These are phyloP conservation scores for Hydrotaea diabolus DNA, from an alignment of 2,888 invertebrate species.

Conservation along the genomic window DNA sequence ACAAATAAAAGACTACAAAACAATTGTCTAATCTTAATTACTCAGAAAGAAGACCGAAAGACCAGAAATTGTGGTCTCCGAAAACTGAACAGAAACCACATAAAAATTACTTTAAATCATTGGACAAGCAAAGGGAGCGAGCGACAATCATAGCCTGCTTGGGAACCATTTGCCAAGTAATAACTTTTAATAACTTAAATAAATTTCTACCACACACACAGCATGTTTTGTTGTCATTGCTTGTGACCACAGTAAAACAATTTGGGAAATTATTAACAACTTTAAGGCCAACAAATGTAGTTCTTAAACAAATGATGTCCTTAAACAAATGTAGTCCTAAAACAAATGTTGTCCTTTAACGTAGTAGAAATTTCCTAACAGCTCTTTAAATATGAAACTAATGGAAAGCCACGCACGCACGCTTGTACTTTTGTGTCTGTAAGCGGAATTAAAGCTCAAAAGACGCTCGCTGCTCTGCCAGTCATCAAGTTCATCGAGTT, in stretches of 20 bases:
- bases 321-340: not conserved
- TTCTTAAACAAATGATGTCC: not conserved
- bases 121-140: not conserved
- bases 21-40: conserved; percentile 62
- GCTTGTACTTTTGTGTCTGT: conserved; percentile 3
- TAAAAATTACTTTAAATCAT: conserved; percentile 10
- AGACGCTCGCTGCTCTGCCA: not conserved
- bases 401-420: not conserved
- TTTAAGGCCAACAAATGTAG: conserved; percentile 15
- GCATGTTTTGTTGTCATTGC: not conserved
- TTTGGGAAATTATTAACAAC: conserved; percentile 25
- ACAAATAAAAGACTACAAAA: conserved; percentile 1
- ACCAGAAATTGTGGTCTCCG: not conserved
- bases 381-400: not conserved
- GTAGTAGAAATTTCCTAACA: not conserved
- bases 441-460: conserved; percentile 41
- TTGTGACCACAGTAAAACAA: conserved; percentile 21
- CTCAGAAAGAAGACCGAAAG: conserved; percentile 36
- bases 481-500: conserved; percentile 51
- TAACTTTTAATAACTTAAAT: conserved; percentile 40
- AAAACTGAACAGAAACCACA: conserved; percentile 8
- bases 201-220: not conserved
- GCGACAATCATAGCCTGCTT: conserved; percentile 1
- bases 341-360: not conserved
- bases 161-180: not conserved